phyloP scores from a whole-genome alignment of 2,888 invertebrate species.

The Actias luna region DNA sequence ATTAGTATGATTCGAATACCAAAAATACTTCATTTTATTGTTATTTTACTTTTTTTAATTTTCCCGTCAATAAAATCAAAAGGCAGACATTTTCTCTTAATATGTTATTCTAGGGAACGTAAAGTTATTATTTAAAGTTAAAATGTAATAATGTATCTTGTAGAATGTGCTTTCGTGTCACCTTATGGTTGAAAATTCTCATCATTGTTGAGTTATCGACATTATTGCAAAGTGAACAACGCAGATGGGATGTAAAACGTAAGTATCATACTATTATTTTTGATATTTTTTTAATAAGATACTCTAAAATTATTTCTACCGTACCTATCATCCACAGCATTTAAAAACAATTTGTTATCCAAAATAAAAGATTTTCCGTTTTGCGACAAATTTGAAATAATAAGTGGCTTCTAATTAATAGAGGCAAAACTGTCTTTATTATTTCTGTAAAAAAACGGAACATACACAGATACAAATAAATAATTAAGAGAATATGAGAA shows the following conservation, averaged over 20 bases:
- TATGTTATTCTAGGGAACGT: background rate
- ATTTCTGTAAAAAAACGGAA: too few species aligned
- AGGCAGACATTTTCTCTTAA: too few species aligned
- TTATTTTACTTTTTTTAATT: too few species aligned
- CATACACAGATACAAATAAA: too few species aligned
- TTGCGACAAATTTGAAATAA: too few species aligned
- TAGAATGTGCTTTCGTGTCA: slow-evolving; percentile 48
- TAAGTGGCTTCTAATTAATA: too few species aligned
- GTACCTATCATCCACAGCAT: background rate
- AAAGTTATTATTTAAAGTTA: background rate
- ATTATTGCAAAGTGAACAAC: slow-evolving; percentile 41
- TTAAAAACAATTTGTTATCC: background rate
- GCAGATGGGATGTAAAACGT: slow-evolving; percentile 58
- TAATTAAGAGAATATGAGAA: too few species aligned
- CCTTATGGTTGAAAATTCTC: slow-evolving; percentile 44
- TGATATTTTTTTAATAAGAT: background rate
- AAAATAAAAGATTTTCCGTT: too few species aligned
- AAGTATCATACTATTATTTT: slow-evolving; percentile 35
- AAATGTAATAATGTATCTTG: slow-evolving; percentile 23
- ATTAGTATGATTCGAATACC: too few species aligned
- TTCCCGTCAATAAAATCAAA: too few species aligned
- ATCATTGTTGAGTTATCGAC: slow-evolving; percentile 44
- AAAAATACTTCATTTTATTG: too few species aligned
- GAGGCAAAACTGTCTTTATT: too few species aligned
- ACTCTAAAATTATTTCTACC: background rate